These are phyloP conservation scores for Penelope pileata DNA, from an alignment of 2,113 vertebrate species.

Conservation along the genomic window DNA sequence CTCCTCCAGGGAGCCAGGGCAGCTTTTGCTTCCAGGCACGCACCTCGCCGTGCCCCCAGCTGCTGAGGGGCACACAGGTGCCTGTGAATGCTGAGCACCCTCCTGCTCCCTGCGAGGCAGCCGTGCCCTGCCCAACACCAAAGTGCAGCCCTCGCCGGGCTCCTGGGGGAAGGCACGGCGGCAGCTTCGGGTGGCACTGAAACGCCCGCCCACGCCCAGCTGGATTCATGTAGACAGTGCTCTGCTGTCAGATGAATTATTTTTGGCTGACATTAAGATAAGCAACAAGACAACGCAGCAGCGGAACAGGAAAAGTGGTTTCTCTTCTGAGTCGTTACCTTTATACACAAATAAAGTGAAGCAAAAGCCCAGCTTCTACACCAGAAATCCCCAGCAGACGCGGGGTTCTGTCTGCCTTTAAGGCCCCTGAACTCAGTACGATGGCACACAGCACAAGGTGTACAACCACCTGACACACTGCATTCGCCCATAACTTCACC, in stretches of 20 bases:
- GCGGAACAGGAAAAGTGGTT: neutral
- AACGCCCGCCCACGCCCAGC: neutral
- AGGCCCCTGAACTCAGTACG: neutral
- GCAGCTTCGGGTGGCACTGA: neutral
- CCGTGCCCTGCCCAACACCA: no score
- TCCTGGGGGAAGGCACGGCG: neutral
- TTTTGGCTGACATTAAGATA: neutral
- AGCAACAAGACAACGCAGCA: accelerated
- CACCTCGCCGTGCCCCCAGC: neutral
- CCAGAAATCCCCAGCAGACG: neutral
- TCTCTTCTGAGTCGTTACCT: neutral
- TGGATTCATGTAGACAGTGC: neutral
- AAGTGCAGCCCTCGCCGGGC: no score
- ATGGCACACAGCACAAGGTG: neutral
- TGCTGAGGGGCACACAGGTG: neutral
- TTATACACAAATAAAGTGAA: neutral
- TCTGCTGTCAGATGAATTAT: neutral
- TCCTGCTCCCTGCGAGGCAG: no score
- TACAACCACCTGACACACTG: accelerated
- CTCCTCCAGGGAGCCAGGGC: accelerated
- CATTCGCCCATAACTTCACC: neutral
- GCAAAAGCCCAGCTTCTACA: neutral
- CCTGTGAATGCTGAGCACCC: no score
- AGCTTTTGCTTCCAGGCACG: neutral
- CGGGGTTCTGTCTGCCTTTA: neutral